phyloP scores from a whole-genome alignment of 2,797 vertebrate species.

The Enteromius thamalakanensis region DNA sequence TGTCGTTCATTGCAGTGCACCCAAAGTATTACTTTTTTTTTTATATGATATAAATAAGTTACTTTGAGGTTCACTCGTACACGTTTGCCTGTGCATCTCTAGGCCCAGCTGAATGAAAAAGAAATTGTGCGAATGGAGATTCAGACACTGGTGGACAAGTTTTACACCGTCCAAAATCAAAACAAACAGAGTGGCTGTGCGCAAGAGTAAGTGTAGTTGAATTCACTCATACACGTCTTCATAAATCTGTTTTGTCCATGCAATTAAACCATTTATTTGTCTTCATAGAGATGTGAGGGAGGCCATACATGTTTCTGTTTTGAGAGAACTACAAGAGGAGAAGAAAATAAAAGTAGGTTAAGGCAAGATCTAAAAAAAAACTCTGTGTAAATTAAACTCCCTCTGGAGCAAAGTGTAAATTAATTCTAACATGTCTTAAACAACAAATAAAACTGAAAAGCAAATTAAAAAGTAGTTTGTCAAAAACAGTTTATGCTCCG shows the following conservation, averaged over 20 bases:
- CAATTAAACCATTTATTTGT: background rate
- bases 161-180: conserved; percentile 80
- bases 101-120: conserved; percentile 86
- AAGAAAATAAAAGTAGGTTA: conserved; percentile 81
- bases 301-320: conserved; percentile 73
- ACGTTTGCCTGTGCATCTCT: conserved; percentile 26
- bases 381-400: background rate
- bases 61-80: background rate
- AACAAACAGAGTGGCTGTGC: conserved; percentile 63
- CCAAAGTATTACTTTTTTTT: background rate
- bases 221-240: background rate
- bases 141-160: conserved; percentile 82
- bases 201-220: conserved; percentile 65
- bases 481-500: background rate
- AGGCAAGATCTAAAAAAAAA: background rate
- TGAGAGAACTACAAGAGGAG: conserved; percentile 83
- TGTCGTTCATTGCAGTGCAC: background rate
- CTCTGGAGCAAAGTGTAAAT: background rate
- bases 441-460: too few species aligned
- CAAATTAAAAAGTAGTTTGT: too few species aligned
- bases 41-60: background rate
- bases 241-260: background rate
- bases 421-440: background rate
- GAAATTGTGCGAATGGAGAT: conserved; percentile 84
- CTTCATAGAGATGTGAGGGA: conserved; percentile 67